phyloP scores from a whole-genome alignment of 2,888 invertebrate genomes.

The Digitonthophagus gazella region DNA sequence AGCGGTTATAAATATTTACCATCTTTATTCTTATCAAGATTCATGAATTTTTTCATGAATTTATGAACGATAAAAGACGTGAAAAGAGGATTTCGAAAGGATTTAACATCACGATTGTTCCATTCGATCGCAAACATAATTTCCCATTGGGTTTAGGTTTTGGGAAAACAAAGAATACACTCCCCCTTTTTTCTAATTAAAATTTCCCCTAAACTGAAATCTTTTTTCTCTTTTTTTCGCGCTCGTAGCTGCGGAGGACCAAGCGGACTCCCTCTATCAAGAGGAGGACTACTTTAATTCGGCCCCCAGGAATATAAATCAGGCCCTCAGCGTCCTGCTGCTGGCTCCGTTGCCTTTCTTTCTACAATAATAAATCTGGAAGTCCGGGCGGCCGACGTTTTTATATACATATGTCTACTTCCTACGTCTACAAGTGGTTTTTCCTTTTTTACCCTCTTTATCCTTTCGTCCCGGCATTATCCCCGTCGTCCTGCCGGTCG shows the following conservation, averaged over 20 bases:
- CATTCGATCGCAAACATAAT: no score
- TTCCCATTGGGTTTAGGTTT: no score
- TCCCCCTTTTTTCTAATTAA: neutral
- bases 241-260: constrained; percentile 39
- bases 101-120: no score
- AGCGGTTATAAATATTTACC: no score
- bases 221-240: constrained; percentile 28
- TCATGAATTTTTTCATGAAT: no score
- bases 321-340: constrained; percentile 31
- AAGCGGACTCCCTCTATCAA: constrained; percentile 42
- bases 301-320: constrained; percentile 33
- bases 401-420: constrained; percentile 17
- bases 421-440: constrained; percentile 14
- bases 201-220: neutral
- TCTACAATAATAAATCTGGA: constrained; percentile 38
- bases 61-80: no score
- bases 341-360: constrained; percentile 38
- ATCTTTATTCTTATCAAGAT: no score
- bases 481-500: neutral
- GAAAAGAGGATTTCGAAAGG: no score
- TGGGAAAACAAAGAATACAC: neutral
- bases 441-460: constrained; percentile 1
- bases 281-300: constrained; percentile 42
- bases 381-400: constrained; percentile 18
- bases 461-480: neutral